A percentile compares a stretch with the other conserved stretches of the same genome.
Conservation (phyloP, 1,140 invertebrate species). For the Lanistes nyassanus region DNA sequence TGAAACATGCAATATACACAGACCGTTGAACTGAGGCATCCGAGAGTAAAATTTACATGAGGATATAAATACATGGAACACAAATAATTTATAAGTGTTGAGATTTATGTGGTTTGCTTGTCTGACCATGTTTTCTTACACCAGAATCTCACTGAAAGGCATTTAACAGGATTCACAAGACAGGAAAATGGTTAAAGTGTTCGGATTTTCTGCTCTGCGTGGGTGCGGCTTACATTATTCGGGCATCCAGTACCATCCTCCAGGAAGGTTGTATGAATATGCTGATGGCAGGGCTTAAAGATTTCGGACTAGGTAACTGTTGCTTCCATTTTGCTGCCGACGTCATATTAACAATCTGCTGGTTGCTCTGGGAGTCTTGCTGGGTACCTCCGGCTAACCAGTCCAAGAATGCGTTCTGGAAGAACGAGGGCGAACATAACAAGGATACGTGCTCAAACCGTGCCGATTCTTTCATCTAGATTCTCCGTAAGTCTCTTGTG, state of each 20-base stretch:
- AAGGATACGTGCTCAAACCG: too few species aligned
- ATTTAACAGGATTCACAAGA: too few species aligned
- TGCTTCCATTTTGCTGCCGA: not conserved
- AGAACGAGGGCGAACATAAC: not conserved
- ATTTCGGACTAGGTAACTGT: not conserved
- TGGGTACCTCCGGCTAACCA: constrained; percentile 8
- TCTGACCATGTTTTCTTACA: too few species aligned
- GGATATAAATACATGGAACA: too few species aligned
- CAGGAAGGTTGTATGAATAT: not conserved
- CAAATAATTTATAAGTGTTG: too few species aligned
- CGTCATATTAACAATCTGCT: not conserved
- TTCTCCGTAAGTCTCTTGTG: too few species aligned
- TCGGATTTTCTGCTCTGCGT: not conserved
- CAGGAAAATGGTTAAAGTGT: not conserved
- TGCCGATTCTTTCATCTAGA: too few species aligned
- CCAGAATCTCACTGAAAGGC: too few species aligned
- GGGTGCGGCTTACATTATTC: not conserved
- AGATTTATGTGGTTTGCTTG: too few species aligned
- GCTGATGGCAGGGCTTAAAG: too few species aligned
- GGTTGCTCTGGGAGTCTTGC: not conserved
- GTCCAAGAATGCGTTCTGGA: constrained; percentile 5
- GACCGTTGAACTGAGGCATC: too few species aligned
- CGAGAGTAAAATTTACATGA: too few species aligned
- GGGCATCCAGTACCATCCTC: not conserved
- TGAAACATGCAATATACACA: not conserved